Evolutionary conservation across 1,140 invertebrate species (phyloP), one percentile per base, ranked within the genome.

Genomic region (Pogonomyrmex californicus): DNA sequence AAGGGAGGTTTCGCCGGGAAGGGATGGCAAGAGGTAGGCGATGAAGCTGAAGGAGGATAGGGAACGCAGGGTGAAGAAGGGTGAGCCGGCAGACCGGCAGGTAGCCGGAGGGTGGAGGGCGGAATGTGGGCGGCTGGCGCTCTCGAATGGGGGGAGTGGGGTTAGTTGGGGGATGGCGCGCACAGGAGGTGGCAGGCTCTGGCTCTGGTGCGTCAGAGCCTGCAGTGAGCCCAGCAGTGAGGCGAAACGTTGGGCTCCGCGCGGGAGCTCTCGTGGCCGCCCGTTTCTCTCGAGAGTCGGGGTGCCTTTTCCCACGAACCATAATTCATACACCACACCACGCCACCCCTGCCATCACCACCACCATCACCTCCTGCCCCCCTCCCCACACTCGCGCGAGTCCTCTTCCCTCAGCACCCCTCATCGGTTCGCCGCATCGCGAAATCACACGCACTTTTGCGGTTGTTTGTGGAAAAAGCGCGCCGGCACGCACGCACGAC

Each of bases 171-270:
- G 83, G 88, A 91, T 87, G 88, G 77, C 86, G 91, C 85, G 91
- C 87, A 90, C 92, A 93, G 91, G 93, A 91, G 91, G 86, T 68
- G 90, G 89, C 90, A 92, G 92, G 93, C 92, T 83, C 68, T 73
- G 66, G n/a, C 79, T 68, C 41, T 93, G 94, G 94, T 94, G 93
- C 94, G 94, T 94, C 94, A 94, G 92, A 92, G 92, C 90, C 93
- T 95, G 94, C 94, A 94, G 93, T 94, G 93, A 94, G 94, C 94
- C 93, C 93, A 92, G 93, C 93, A 94, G 94, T 94, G 93, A 94
- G 93, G 93, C 93, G 92, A 94, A 93, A 94, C 93, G 93, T 94
- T 94, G 92, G 92, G 92, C 93, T 94, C 93, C 93, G 94, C 93
- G 93, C 93, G 93, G 93, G 93, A 93, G 93, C n/a, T 94, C 93